Evolutionary conservation across 2,113 vertebrate genomes (phyloP).

Genomic region (Rhabdornis inornatus): DNA sequence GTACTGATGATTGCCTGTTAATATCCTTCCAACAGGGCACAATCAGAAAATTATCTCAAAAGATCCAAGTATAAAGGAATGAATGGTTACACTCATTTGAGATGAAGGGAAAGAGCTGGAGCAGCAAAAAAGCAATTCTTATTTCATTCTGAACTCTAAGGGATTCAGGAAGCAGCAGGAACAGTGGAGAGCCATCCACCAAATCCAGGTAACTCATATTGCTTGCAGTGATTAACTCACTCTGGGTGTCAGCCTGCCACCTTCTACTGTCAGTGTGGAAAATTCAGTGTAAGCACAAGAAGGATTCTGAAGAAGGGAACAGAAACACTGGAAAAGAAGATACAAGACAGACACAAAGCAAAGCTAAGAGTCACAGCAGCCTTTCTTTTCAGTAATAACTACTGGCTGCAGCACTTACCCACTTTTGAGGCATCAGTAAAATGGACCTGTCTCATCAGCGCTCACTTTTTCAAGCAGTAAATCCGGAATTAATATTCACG

Average conservation of each 20-base stretch:
- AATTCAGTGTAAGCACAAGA: not conserved
- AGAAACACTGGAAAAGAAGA: not conserved
- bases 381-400: not conserved
- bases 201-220: not conserved
- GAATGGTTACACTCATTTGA: not conserved
- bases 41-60: constrained; percentile 16
- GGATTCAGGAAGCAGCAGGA: not conserved
- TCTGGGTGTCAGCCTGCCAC: not conserved
- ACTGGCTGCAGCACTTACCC: not conserved
- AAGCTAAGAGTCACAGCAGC: not conserved
- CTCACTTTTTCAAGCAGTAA: constrained; percentile 74
- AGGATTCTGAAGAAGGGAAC: not conserved
- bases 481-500: constrained; percentile 75
- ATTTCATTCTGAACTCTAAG: not conserved
- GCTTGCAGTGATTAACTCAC: not conserved
- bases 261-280: not conserved
- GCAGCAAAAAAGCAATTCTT: not conserved
- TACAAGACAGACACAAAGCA: not conserved
- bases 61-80: not conserved
- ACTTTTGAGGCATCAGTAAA: constrained; percentile 29
- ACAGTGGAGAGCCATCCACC: not conserved
- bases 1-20: not conserved
- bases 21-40: not conserved
- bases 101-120: not conserved
- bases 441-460: constrained; percentile 37